Conservation (phyloP, 1,140 invertebrate genomes). For the Scylla paramamosain region DNA sequence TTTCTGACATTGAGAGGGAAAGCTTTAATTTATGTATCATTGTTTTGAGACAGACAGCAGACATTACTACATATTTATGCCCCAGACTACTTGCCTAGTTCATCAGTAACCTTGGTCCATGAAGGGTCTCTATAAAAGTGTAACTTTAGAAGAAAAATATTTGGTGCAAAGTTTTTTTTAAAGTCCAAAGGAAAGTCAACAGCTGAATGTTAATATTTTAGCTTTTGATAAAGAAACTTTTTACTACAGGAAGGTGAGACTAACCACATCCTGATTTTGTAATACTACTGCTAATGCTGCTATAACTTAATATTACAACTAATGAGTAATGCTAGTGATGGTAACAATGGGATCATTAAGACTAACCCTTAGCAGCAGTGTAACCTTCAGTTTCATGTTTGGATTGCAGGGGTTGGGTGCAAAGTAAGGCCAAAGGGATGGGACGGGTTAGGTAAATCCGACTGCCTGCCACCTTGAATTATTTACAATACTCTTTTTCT, state of each 20-base stretch:
- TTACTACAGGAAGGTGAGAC: neutral
- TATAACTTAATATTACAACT: neutral
- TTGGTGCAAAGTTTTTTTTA: neutral
- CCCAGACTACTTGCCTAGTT: neutral
- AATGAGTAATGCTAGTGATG: neutral
- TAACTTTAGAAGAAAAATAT: too few species aligned
- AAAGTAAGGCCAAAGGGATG: neutral
- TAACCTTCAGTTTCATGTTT: neutral
- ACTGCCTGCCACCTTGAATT: conserved; percentile 39
- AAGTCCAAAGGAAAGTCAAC: neutral
- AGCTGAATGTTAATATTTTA: neutral
- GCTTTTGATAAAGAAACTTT: neutral
- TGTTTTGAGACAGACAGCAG: neutral
- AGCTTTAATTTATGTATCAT: neutral
- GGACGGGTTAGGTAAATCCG: conserved; percentile 33
- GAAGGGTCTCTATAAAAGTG: too few species aligned
- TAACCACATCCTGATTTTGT: neutral
- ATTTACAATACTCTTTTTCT: conserved; percentile 27
- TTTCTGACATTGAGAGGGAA: too few species aligned
- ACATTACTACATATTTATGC: neutral
- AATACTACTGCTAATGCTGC: neutral
- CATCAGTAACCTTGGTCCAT: neutral
- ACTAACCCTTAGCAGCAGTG: neutral
- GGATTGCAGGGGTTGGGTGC: neutral
- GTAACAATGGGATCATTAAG: neutral